Base-by-base conservation (phyloP, 2,888 invertebrate species). In the Drosophila subquinaria region DNA sequence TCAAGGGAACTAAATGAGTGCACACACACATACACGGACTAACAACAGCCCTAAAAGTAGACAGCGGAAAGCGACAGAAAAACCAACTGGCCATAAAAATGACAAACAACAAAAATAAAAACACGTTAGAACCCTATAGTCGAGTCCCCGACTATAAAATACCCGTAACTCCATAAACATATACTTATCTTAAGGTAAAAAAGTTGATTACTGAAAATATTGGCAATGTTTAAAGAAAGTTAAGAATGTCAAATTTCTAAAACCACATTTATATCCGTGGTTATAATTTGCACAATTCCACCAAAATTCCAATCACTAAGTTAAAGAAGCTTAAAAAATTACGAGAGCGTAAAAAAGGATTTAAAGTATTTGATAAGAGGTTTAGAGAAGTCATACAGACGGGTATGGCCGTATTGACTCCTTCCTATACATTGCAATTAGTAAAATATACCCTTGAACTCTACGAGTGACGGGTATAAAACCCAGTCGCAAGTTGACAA, bases 31-130 rank as follows among this genome's bases (percentile, higher is more conserved):
- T 0, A 23, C 23, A 55, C 43, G 42, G 71, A 52, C 61, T 45
- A 45, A 60, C 48, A 38, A 30, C 42, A 53, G 55, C 27, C 56
- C 60, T 36, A 60, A 51, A 60, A 60, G 60, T 51, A 51, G 60
- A 51, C 60, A 33, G 27, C 47, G 9, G 48, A 77, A 67, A 77
- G 51, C 48, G 67, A 59, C 68, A 63, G 51, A 61, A 63, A 65
- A 65, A 40, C 42, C 60, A 81, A 79, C 64, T 75, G 75, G 15
- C 74, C 75, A 75, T 76, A 81, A 75, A 82, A 79, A 60, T 66
- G 77, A 79, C 69, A 72, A 72, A 69, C 62, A 79, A 48, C 33
- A 59, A 43, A 36, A 61, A 56, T 15, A 53, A 33, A 50, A 43
- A 57, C 38, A 42, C 56, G 38, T 47, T 8, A 30, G 30, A 8